Base-by-base conservation (phyloP, 2,888 invertebrate species). In the Timema podura region DNA sequence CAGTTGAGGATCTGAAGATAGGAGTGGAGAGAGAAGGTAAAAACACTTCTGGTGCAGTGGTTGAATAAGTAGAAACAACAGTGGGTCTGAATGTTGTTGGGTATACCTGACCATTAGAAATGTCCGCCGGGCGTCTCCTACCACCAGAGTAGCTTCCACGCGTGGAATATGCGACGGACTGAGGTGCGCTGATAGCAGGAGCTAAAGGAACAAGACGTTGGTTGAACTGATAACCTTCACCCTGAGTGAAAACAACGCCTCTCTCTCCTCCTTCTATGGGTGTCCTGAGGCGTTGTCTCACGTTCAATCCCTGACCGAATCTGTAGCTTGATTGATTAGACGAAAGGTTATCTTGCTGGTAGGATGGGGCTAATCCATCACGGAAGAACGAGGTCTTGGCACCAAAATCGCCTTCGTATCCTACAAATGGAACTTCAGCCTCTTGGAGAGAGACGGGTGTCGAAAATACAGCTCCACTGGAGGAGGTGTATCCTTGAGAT, bases 131-230 rank as follows among this genome's bases (percentile, higher is more conserved):
- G 5, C 61, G 61, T 13, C 61, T 61, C 45, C 61, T 61, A 30
- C 44, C n/a, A 30, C 61, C 61, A 61, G 45, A 30, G 30, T 30
- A 30, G 9, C 61, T 61, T 61, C 61, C 61, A 61, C 61, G 44
- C 30, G 61, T 61, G 16, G 30, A 2, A 30, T 61, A 61, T 61
- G 45, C 16, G 45, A 61, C 61, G 30, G 61, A 45, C 61, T 61
- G 61, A 13, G 61, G 57, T 16, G 57, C 30, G 16, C 57, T 57
- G 9, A 57, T 57, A 30, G 30, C 30, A 30, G 30, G 30, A 30
- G 30, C 30, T 2, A 30, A 30, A 30, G 30, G 30, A 30, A 30
- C 30, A 30, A 30, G 30, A 30, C 30, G 30, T 30, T 30, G 30
- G 30, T 30, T 30, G 30, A 30, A 30, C 3, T 30, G 30, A 30